A percentile compares a stretch with the other conserved stretches of the same genome.
These are phyloP conservation scores for Telenomus remus DNA, from an alignment of 1,140 invertebrate genomes.

Conservation along the genomic window DNA sequence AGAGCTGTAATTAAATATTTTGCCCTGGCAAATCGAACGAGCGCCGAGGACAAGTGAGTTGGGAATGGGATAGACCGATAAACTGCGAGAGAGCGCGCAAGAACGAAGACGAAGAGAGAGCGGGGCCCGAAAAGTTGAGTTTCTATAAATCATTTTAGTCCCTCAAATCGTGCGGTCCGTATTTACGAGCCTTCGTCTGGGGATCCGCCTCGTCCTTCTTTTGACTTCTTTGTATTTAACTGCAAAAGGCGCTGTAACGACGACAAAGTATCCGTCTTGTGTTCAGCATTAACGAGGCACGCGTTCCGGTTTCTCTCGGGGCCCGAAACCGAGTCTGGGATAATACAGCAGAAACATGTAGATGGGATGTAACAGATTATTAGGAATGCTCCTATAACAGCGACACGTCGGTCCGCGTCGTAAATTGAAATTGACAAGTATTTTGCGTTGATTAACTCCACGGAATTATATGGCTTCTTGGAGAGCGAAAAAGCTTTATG, in stretches of 20 bases:
- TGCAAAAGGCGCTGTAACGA: conserved; percentile 69
- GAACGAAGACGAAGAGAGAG: not conserved
- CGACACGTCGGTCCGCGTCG: conserved; percentile 41
- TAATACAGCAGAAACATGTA: conserved; percentile 40
- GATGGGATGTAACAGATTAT: conserved; percentile 49
- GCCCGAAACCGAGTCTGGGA: conserved; percentile 33
- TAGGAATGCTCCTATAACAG: conserved; percentile 41
- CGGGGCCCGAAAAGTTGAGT: conserved; percentile 66
- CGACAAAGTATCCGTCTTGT: conserved; percentile 68
- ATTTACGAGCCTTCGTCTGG: conserved; percentile 70
- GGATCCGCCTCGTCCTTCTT: conserved; percentile 57
- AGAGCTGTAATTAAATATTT: conserved; percentile 63
- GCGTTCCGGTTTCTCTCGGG: conserved; percentile 52
- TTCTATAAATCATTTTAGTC: conserved; percentile 75
- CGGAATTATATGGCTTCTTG: conserved; percentile 35
- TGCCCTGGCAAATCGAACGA: conserved; percentile 16
- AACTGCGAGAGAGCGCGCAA: conserved; percentile 24
- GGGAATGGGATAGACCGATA: conserved; percentile 25
- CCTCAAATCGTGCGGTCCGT: conserved; percentile 69
- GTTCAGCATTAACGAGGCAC: conserved; percentile 59
- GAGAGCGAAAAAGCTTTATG: conserved; percentile 20
- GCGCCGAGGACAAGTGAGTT: conserved; percentile 20
- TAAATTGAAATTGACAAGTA: conserved; percentile 59
- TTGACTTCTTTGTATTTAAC: conserved; percentile 69
- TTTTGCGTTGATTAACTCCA: conserved; percentile 49